Evolutionary conservation across 2,888 invertebrate genomes (phyloP), one percentile per base, ranked within the genome.

Genomic region (Leucoma salicis): DNA sequence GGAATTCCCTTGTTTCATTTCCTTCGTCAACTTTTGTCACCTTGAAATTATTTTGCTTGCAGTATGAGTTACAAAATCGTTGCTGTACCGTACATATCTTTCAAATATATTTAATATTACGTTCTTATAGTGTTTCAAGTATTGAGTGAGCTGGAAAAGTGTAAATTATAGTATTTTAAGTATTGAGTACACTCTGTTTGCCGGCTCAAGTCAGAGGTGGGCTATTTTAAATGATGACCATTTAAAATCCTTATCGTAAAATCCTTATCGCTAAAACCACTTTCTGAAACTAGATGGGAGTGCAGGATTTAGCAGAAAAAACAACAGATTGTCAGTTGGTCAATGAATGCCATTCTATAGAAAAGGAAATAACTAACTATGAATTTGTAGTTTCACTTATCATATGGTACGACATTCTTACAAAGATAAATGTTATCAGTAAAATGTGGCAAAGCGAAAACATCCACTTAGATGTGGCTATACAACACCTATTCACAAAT

Each of bases 281-380:
- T 55, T 53, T 50, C 49, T 45, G 49, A 53, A 46, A 49, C 49
- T 52, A 55, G 46, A 55, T 57, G 46, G 47, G 35, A 47, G 42
- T 47, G 46, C 41, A 10, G 5, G 5, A 28, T 10, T 10, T 10
- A 32, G 28, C 25, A 53, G 39, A 43, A 33, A 14, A 40, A 37
- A 24, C 28, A 52, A 35, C 46, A 38, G 41, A 46, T 27, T 47
- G 41, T 29, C 39, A 16, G 16, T 16, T 16, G 16, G 16, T 46
- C 27, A 35, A 40, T 39, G 45, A 46, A 28, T 46, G 40, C 29
- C 33, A 46, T 42, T 42, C 48, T 10, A 24, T 48, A 25, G n/a
- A 47, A 25, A 46, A 14, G 5, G 41, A 46, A 41, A 46, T 46
- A 33, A 16, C 40, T n/a, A 37, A 31, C 28, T 29, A 34, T 14